These are phyloP conservation scores for Drosophila lini DNA, from an alignment of 1,140 invertebrate genomes.

Conservation along the genomic window DNA sequence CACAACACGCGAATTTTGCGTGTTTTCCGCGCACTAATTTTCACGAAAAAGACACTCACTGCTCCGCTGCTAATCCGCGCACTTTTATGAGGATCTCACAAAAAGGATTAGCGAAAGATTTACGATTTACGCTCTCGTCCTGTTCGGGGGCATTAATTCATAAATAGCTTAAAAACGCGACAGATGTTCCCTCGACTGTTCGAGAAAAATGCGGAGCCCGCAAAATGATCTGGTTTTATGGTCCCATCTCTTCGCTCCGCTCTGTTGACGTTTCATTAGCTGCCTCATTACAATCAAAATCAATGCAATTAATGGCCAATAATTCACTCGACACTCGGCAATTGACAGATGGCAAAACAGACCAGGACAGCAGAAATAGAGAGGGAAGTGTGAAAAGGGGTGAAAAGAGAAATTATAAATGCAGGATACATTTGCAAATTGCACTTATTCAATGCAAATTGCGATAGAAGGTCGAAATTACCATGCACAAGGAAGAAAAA, in stretches of 20 bases:
- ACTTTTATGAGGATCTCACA: constrained; percentile 32
- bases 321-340: constrained; percentile 21
- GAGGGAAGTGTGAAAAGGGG: constrained; percentile 12
- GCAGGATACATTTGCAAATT: constrained; percentile 8
- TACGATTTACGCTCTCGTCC: constrained; percentile 37
- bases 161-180: constrained; percentile 73
- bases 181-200: constrained; percentile 46
- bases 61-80: constrained; percentile 46
- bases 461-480: background rate
- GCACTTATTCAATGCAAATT: constrained; percentile 15
- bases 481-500: constrained; percentile 13
- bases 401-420: constrained; percentile 17
- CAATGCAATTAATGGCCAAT: constrained; percentile 39
- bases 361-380: background rate
- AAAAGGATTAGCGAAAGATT: constrained; percentile 65
- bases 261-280: constrained; percentile 41
- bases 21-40: constrained; percentile 74
- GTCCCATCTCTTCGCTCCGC: background rate
- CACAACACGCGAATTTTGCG: constrained; percentile 71
- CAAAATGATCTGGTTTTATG: constrained; percentile 2
- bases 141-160: constrained; percentile 62
- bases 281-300: constrained; percentile 37
- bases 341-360: constrained; percentile 18
- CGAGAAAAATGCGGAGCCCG: background rate
- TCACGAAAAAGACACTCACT: constrained; percentile 31